These are phyloP conservation scores for Macrophya annulata DNA, from an alignment of 2,888 invertebrate genomes.

Conservation along the genomic window DNA sequence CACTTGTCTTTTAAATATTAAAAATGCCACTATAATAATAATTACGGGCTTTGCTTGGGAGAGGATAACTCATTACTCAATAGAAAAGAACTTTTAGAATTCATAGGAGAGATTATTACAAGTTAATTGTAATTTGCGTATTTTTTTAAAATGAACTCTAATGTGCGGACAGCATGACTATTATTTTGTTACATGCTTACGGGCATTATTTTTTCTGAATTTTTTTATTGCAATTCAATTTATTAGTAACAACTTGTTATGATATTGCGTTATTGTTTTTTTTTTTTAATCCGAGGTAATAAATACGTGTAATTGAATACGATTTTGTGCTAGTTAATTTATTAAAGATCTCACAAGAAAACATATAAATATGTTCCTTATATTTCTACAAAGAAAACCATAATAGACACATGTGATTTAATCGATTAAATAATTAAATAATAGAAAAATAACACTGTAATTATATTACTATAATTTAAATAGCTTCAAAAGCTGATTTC, in stretches of 20 bases:
- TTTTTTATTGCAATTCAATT: neutral
- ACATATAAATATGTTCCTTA: neutral
- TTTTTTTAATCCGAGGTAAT: slow-evolving; percentile 6
- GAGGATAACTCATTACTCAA: slow-evolving; percentile 17
- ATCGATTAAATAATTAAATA: neutral
- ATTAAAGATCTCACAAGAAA: neutral
- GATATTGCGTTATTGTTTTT: neutral
- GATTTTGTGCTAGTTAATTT: slow-evolving; percentile 37
- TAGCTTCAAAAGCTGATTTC: neutral
- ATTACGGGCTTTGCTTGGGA: slow-evolving; percentile 16
- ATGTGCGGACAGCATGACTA: neutral
- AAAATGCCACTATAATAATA: neutral
- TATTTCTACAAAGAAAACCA: neutral
- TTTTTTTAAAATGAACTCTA: neutral
- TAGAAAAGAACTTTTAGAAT: slow-evolving; percentile 12
- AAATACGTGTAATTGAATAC: slow-evolving; percentile 23
- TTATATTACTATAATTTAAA: neutral
- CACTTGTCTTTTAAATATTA: neutral
- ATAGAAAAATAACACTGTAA: neutral
- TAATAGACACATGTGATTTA: neutral
- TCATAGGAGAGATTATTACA: slow-evolving; percentile 32
- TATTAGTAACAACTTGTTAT: slow-evolving; percentile 26
- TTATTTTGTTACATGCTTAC: neutral
- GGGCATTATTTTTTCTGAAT: neutral
- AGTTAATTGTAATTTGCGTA: slow-evolving; percentile 19